phyloP scores from a whole-genome alignment of 2,888 invertebrate genomes.

The Aelia acuminata region DNA sequence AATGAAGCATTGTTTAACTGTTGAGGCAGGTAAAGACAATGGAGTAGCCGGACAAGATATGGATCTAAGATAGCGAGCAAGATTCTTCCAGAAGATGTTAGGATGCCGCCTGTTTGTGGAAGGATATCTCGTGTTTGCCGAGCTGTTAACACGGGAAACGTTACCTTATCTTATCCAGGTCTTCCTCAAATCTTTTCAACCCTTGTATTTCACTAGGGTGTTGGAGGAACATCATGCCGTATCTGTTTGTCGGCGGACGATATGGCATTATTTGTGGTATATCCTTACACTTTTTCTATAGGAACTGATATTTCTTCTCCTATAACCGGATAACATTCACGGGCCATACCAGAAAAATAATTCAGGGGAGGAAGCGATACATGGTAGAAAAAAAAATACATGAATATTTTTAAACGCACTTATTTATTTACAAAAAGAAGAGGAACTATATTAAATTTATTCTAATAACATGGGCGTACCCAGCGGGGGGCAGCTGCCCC shows the following conservation, averaged over 20 bases:
- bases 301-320: too few relatives aligned
- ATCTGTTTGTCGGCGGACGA: slow-evolving; percentile 14
- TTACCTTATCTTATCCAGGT: slow-evolving; percentile 49
- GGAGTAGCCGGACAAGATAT: slow-evolving; percentile 50
- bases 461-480: too few relatives aligned
- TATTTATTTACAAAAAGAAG: too few relatives aligned
- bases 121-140: slow-evolving; percentile 31
- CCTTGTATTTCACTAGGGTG: slow-evolving; percentile 44
- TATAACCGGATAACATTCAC: too few relatives aligned
- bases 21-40: slow-evolving; percentile 30
- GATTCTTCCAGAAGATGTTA: not conserved
- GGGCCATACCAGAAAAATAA: too few relatives aligned
- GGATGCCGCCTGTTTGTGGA: slow-evolving; percentile 19
- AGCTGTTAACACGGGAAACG: slow-evolving; percentile 45
- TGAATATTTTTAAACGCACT: too few relatives aligned
- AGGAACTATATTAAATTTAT: too few relatives aligned
- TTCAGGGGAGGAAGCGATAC: too few relatives aligned
- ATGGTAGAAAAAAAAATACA: too few relatives aligned
- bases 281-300: not conserved
- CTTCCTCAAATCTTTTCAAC: slow-evolving; percentile 57
- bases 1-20: not conserved
- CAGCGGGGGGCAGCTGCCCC: too few relatives aligned
- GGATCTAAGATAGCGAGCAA: slow-evolving; percentile 9
- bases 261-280: not conserved
- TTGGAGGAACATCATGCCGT: not conserved